A percentile compares a stretch with the other conserved stretches of the same genome.
These are phyloP conservation scores for Apodemia mormo DNA, from an alignment of 2,888 invertebrate genomes.

Conservation along the genomic window DNA sequence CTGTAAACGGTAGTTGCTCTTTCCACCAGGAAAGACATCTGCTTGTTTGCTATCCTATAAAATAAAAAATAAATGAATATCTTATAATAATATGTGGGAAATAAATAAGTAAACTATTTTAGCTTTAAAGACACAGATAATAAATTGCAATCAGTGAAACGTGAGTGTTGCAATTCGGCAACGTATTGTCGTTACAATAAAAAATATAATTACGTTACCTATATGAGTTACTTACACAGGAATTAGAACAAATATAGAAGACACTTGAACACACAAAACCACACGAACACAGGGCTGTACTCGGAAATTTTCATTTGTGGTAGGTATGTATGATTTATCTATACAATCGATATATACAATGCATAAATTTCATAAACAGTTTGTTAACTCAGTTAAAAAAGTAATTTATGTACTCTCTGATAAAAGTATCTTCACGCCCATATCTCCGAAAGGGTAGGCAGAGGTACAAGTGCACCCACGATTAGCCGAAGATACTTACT, in stretches of 20 bases:
- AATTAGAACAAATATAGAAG: conserved; percentile 78
- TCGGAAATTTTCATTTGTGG: conserved; percentile 27
- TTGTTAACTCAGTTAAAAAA: too few relatives aligned
- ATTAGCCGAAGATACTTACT: too few relatives aligned
- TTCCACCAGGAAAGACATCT: too few relatives aligned
- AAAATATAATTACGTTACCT: not conserved
- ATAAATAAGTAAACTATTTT: not conserved
- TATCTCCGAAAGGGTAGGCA: too few relatives aligned
- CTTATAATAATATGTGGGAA: not conserved
- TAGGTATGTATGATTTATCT: too few relatives aligned
- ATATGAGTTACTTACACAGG: conserved; percentile 70
- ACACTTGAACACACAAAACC: conserved; percentile 80
- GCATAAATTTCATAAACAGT: too few relatives aligned
- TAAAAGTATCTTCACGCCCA: too few relatives aligned
- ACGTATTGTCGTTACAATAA: conserved; percentile 1
- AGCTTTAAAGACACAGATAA: not conserved
- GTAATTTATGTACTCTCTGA: too few relatives aligned
- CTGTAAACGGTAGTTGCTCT: too few relatives aligned
- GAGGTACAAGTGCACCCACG: too few relatives aligned
- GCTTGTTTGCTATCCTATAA: not conserved
- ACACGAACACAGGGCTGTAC: conserved; percentile 67
- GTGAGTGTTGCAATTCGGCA: conserved; percentile 11
- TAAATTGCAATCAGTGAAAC: not conserved
- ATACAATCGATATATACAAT: too few relatives aligned
- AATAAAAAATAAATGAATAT: too few relatives aligned